A percentile compares a stretch with the other conserved stretches of the same genome.
Conservation (phyloP, 2,113 vertebrate species). For the Hoplias malabaricus region DNA sequence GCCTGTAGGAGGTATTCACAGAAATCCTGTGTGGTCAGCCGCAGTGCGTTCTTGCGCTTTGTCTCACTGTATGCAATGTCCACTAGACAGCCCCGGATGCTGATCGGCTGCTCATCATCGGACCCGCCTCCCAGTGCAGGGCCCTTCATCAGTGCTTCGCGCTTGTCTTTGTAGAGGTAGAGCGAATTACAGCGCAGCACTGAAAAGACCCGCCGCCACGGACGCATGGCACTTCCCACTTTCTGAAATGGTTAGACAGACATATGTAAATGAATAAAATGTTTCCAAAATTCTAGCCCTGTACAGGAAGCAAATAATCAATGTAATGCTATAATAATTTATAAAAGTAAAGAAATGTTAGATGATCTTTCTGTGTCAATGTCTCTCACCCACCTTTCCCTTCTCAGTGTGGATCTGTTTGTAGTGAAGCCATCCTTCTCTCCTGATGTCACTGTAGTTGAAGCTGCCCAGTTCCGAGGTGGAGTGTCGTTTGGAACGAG, state of each 20-base stretch:
- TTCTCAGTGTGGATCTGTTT: constrained; percentile 97
- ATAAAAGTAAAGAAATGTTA: too few species aligned
- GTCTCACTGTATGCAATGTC: constrained; percentile 99
- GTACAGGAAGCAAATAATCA: too few species aligned
- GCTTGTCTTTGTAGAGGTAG: constrained; percentile 94
- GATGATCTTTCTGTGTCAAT: too few species aligned
- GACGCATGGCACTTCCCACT: constrained; percentile 90
- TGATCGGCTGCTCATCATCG: constrained; percentile 93
- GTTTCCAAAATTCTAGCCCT: too few species aligned
- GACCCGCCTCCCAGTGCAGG: constrained; percentile 65
- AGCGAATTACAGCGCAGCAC: constrained; percentile 88
- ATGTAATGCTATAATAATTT: too few species aligned
- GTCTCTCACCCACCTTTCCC: constrained; percentile 83
- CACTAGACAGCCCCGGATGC: constrained; percentile 94
- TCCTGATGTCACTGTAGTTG: constrained; percentile 84
- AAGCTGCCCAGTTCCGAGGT: constrained; percentile 90
- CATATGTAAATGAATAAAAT: too few species aligned
- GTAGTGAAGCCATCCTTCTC: constrained; percentile 94
- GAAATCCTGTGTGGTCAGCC: constrained; percentile 98
- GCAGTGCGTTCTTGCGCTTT: constrained; percentile 93
- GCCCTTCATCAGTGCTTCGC: constrained; percentile 83
- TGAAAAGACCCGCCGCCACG: constrained; percentile 92
- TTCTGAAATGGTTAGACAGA: constrained; percentile 71
- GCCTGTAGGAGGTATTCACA: constrained; percentile 99
- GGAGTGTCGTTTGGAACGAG: constrained; percentile 89